Conservation (phyloP, 2,888 invertebrate species). For the Fragum sueziense region DNA sequence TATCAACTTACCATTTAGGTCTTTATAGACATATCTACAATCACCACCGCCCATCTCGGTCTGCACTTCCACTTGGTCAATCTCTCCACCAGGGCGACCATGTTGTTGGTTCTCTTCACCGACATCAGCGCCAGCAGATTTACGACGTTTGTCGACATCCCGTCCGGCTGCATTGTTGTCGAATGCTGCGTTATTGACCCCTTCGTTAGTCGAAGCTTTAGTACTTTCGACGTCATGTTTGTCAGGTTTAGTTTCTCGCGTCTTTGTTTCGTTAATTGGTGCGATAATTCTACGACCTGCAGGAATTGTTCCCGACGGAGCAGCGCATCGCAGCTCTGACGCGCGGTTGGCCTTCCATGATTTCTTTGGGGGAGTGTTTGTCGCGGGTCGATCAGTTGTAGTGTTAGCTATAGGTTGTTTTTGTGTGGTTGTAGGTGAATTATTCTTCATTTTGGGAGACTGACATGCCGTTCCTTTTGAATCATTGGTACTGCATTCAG, state of each 20-base stretch:
- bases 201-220: neutral
- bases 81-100: too few relatives aligned
- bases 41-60: too few relatives aligned
- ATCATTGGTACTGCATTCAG: too few relatives aligned
- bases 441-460: neutral
- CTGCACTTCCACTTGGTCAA: too few relatives aligned
- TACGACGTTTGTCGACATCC: neutral
- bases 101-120: too few relatives aligned
- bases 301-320: neutral
- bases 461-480: neutral
- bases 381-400: neutral
- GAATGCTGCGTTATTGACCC: neutral
- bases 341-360: neutral
- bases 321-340: neutral
- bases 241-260: neutral
- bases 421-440: neutral
- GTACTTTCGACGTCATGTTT: neutral
- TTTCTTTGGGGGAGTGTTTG: neutral
- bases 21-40: too few relatives aligned
- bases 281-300: neutral
- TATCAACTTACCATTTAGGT: too few relatives aligned
- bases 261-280: neutral
- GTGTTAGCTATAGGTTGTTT: neutral
- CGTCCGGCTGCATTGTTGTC: neutral
- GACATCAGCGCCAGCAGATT: too few relatives aligned